Percentiles rank a stretch among this genome's conserved stretches.
These are phyloP conservation scores for Scomber colias DNA, from an alignment of 2,113 vertebrate genomes.

Conservation along the genomic window DNA sequence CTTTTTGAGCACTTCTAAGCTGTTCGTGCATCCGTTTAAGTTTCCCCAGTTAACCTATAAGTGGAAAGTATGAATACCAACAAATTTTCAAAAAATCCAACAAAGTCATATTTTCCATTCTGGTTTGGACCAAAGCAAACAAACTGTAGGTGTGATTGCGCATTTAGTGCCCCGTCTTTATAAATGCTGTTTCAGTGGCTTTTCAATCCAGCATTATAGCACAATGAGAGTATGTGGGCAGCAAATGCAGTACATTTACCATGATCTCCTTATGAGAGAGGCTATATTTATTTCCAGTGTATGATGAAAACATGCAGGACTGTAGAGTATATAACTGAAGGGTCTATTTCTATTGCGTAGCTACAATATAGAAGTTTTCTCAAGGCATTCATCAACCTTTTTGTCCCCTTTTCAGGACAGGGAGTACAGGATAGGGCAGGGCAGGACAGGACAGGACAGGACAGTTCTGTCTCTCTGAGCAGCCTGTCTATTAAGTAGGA, in stretches of 20 bases:
- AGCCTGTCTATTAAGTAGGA: conserved; percentile 3
- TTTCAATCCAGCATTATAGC: background rate
- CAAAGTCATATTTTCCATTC: conserved; percentile 40
- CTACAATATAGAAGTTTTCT: background rate
- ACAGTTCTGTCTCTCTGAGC: conserved; percentile 14
- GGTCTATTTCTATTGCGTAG: background rate
- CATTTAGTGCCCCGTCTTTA: conserved; percentile 5
- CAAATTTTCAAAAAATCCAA: conserved; percentile 9
- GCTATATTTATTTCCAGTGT: conserved; percentile 4
- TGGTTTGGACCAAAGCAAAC: conserved; percentile 20
- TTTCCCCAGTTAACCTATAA: background rate
- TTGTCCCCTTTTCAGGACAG: background rate
- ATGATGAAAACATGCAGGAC: background rate
- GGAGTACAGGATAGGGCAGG: conserved; percentile 5
- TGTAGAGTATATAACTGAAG: background rate
- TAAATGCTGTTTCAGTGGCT: background rate
- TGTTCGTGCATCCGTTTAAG: conserved; percentile 4
- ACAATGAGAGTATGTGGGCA: background rate
- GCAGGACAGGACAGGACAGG: conserved; percentile 10
- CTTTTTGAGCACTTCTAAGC: background rate
- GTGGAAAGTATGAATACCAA: conserved; percentile 33
- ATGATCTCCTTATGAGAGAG: background rate
- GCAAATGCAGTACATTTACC: conserved; percentile 6
- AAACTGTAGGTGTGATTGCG: conserved; percentile 11
- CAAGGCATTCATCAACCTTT: too few species aligned